Conservation (phyloP, 1,140 invertebrate species). For the Drosophila virilis region DNA sequence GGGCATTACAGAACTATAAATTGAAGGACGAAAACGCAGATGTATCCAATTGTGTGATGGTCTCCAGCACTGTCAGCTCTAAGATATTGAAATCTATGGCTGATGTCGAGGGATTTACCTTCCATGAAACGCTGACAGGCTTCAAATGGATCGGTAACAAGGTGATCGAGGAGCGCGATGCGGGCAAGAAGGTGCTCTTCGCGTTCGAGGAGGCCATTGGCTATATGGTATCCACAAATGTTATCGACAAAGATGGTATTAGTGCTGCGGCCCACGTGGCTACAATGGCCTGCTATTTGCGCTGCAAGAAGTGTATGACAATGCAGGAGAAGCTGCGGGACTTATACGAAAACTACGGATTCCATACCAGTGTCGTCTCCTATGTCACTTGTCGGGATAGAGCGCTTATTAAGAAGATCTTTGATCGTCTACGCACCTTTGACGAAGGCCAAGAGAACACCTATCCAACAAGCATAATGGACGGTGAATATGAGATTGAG, state of each 20-base stretch:
- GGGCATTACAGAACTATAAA: slow-evolving; percentile 90
- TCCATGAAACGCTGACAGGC: slow-evolving; percentile 97
- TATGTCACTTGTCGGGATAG: slow-evolving; percentile 94
- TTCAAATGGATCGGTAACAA: slow-evolving; percentile 99
- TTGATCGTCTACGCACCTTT: slow-evolving; percentile 93
- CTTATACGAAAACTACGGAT: slow-evolving; percentile 94
- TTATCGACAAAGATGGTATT: slow-evolving; percentile 98
- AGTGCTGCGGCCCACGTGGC: slow-evolving; percentile 92
- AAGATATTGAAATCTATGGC: slow-evolving; percentile 95
- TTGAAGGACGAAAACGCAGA: slow-evolving; percentile 84
- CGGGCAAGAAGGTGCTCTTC: slow-evolving; percentile 93
- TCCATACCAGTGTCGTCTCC: slow-evolving; percentile 93
- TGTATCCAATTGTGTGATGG: slow-evolving; percentile 89
- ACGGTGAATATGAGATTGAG: slow-evolving; percentile 90
- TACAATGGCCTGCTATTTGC: slow-evolving; percentile 92
- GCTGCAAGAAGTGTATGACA: slow-evolving; percentile 87
- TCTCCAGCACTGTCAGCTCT: slow-evolving; percentile 98
- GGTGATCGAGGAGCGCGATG: slow-evolving; percentile 88
- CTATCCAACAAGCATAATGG: slow-evolving; percentile 89
- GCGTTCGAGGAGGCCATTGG: slow-evolving; percentile 98
- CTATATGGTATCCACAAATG: slow-evolving; percentile 95
- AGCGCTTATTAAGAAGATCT: slow-evolving; percentile 90
- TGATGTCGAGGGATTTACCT: slow-evolving; percentile 92
- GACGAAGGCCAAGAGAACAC: slow-evolving; percentile 84
- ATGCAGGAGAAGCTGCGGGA: slow-evolving; percentile 90